phyloP scores from a whole-genome alignment of 53 echinoderm and acorn worm species.

The Holothuria leucospilota region DNA sequence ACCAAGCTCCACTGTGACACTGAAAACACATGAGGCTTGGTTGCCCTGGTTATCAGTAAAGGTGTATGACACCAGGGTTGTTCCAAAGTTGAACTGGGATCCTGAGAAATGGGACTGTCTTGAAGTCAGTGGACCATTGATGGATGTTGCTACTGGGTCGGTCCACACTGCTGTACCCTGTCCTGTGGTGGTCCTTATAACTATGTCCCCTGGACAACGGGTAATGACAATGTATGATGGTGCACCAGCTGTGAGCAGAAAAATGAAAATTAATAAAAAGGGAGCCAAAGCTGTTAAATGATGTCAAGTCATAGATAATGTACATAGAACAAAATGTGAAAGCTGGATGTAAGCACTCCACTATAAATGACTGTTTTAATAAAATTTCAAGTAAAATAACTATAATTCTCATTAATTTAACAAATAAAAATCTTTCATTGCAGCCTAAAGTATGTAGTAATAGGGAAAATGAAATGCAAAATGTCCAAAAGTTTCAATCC shows the following conservation, averaged over 20 bases:
- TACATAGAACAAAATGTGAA: too few relatives aligned
- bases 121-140: constrained; percentile 12
- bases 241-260: not conserved
- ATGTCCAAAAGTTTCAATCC: too few relatives aligned
- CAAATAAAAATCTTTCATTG: too few relatives aligned
- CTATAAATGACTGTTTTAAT: too few relatives aligned
- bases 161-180: constrained; percentile 24
- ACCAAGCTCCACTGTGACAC: constrained; percentile 12
- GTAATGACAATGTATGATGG: constrained; percentile 4
- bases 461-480: too few relatives aligned
- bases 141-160: constrained; percentile 5
- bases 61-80: constrained; percentile 11
- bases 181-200: not conserved
- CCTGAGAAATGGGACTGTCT: constrained; percentile 9
- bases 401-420: too few relatives aligned
- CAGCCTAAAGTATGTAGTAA: too few relatives aligned
- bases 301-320: too few relatives aligned
- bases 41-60: not conserved
- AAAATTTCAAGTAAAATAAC: too few relatives aligned
- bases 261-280: too few relatives aligned
- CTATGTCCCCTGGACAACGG: constrained; percentile 23
- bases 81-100: constrained; percentile 14
- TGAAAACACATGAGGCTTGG: constrained; percentile 21
- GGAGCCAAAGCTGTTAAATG: too few relatives aligned
- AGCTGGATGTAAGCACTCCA: too few relatives aligned